Evolutionary conservation across 2,888 invertebrate species (phyloP), one percentile per base, ranked within the genome.

Genomic region (Pandemis corylana): DNA sequence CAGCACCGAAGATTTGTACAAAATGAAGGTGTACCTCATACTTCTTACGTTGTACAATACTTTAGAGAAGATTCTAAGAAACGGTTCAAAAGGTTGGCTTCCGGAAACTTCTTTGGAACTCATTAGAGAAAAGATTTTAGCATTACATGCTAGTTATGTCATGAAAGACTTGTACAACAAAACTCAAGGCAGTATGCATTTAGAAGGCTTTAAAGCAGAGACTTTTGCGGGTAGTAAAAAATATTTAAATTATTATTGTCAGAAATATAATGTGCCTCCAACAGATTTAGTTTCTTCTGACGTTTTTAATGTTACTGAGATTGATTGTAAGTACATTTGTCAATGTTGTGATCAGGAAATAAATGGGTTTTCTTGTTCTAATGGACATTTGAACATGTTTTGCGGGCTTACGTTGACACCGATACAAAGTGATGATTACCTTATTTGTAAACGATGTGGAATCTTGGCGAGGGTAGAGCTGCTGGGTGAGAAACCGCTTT

Each of bases 371-470:
- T 77, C 82, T 0, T 94, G 94, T 82, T 80, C 77, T 75, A 78
- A 83, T 68, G 84, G 84, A 2, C 94, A 94, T 82, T 63, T 87
- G 2, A 94, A 91, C 76, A 87, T 89, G 84, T 89, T 90, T 79
- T 94, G 94, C 84, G 82, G 86, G 13, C 42, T 89, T 28, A 89
- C 90, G 41, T 91, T 93, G 56, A 91, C 89, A 15, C 90, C 87
- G 0, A 93, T 94, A 77, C 80, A 84, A 15, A 75, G 68, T 76
- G 78, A 85, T 76, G 82, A 91, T 68, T 93, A 94, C 78, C 78
- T 94, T 1, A 61, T 84, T 0, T 94, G 94, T 80, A 84, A 80
- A 53, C 77, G 83, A 64, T 94, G 94, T 78, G 81, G 84, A 20
- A 72, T 82, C 1, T 87, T 85, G 6, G 90, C 90, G 9, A 84